A percentile compares a stretch with the other conserved stretches of the same genome.
Conservation (phyloP, 2,113 vertebrate genomes). For the Macaca mulatta region DNA sequence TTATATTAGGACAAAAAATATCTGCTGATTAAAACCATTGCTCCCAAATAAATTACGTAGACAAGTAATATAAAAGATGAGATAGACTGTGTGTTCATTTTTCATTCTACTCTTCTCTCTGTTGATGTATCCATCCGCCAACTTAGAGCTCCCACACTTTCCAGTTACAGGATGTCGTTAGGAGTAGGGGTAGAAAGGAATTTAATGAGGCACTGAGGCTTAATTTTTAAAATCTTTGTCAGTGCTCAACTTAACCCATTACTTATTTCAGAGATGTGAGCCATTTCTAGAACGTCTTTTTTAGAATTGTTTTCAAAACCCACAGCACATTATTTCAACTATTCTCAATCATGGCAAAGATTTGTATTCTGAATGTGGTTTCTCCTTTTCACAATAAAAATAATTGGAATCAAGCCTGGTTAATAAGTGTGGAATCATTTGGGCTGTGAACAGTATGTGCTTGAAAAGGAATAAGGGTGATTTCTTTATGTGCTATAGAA, state of each 20-base stretch:
- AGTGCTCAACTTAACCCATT: background rate
- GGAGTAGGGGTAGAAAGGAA: background rate
- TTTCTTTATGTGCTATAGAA: background rate
- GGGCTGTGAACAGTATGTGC: background rate
- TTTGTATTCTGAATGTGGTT: background rate
- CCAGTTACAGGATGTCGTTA: background rate
- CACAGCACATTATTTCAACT: background rate
- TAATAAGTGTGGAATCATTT: background rate
- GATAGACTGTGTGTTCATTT: background rate
- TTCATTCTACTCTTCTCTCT: background rate
- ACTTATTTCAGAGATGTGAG: background rate
- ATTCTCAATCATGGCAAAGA: background rate
- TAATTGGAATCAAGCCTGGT: background rate
- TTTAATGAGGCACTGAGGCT: background rate
- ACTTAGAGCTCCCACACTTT: background rate
- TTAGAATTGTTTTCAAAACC: background rate
- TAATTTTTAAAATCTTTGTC: background rate
- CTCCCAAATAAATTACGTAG: background rate
- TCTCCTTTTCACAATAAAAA: background rate
- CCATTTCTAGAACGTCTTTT: background rate
- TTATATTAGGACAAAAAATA: background rate
- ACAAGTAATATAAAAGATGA: background rate
- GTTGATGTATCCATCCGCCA: background rate
- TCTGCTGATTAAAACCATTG: background rate
- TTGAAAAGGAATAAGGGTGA: background rate